These are phyloP conservation scores for Arremon aurantiirostris DNA, from an alignment of 2,797 vertebrate genomes.

Conservation along the genomic window DNA sequence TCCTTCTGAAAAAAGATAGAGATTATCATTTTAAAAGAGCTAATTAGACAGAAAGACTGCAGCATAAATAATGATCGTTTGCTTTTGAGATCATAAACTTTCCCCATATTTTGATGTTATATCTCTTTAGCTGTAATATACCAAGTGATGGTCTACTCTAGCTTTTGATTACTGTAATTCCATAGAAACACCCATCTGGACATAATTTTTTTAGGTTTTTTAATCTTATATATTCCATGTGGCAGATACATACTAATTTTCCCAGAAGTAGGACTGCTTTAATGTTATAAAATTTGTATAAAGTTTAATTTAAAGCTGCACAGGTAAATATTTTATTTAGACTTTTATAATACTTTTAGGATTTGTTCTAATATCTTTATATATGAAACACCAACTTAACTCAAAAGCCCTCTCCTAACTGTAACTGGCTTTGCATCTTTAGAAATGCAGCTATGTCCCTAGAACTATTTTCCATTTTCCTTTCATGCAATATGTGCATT, in stretches of 20 bases:
- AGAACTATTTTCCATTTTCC: neutral
- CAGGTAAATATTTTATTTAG: neutral
- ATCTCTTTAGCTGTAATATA: neutral
- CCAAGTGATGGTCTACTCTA: neutral
- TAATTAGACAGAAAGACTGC: neutral
- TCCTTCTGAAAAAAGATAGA: neutral
- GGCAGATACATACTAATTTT: neutral
- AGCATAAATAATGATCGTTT: neutral
- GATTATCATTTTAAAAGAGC: neutral
- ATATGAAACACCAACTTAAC: neutral
- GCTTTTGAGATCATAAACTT: neutral
- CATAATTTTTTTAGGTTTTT: neutral
- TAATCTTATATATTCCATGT: neutral
- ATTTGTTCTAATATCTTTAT: neutral
- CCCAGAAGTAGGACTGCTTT: neutral
- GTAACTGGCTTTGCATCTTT: neutral
- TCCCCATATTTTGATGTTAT: neutral
- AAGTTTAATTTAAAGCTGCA: neutral
- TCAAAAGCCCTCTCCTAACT: neutral
- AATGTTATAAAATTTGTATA: neutral
- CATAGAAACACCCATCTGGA: neutral
- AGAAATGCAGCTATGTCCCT: neutral
- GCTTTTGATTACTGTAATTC: neutral
- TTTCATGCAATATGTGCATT: constrained; percentile 53
- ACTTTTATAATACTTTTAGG: neutral